Conservation (phyloP, 2,888 invertebrate species). For the Thecophora atra region DNA sequence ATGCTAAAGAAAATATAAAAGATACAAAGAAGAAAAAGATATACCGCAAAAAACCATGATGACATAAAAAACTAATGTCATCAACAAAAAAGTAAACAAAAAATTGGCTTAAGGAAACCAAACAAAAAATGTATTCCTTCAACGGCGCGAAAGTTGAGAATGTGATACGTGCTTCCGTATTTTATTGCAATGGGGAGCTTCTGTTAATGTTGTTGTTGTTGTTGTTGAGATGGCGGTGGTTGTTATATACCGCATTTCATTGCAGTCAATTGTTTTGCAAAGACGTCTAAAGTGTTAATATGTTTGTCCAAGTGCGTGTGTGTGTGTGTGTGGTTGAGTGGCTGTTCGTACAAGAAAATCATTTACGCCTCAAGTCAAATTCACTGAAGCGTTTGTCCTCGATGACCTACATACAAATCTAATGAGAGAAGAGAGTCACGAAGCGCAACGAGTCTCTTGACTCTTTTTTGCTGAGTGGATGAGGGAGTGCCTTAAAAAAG, state of each 20-base stretch:
- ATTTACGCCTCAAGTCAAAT: conserved; percentile 38
- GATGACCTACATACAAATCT: conserved; percentile 35
- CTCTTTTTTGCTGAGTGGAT: too few relatives aligned
- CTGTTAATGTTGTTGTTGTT: conserved; percentile 22
- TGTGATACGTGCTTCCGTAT: conserved; percentile 10
- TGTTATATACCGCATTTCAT: conserved; percentile 8
- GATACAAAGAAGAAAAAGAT: too few relatives aligned
- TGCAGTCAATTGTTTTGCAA: conserved; percentile 39
- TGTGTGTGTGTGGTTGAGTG: conserved; percentile 9
- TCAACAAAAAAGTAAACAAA: not conserved
- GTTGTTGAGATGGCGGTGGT: not conserved
- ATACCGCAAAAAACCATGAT: too few relatives aligned
- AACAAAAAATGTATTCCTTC: not conserved
- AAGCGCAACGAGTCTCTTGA: too few relatives aligned
- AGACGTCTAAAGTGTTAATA: not conserved
- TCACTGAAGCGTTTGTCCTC: conserved; percentile 41
- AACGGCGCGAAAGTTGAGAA: not conserved
- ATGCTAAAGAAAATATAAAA: not conserved
- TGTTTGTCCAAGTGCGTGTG: not conserved
- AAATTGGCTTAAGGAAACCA: not conserved
- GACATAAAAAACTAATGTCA: not conserved
- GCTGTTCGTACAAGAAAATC: conserved; percentile 11
- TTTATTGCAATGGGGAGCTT: not conserved
- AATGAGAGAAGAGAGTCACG: not conserved
- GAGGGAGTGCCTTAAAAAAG: too few relatives aligned